These are phyloP conservation scores for Aricia artaxerxes DNA, from an alignment of 2,888 invertebrate species.

Conservation along the genomic window DNA sequence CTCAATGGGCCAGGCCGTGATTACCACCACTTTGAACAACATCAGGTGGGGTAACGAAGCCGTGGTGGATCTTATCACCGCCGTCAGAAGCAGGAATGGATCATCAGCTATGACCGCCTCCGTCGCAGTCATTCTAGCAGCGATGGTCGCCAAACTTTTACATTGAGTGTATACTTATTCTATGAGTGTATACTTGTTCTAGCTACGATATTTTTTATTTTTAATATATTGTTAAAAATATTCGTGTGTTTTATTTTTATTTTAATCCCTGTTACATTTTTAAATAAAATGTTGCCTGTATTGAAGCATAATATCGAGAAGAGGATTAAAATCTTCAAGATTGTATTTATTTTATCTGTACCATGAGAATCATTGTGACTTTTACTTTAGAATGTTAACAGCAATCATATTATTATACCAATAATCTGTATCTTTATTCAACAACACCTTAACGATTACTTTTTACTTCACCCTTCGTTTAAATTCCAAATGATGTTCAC, in stretches of 20 bases:
- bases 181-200: slow-evolving; percentile 42
- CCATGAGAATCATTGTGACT: no score
- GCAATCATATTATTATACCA: no score
- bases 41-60: slow-evolving; percentile 60
- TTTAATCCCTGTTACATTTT: not conserved
- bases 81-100: slow-evolving; percentile 48
- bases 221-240: slow-evolving; percentile 25
- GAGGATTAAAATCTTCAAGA: not conserved
- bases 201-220: not conserved
- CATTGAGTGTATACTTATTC: slow-evolving; percentile 45
- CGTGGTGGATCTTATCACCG: slow-evolving; percentile 51
- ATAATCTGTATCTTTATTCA: no score
- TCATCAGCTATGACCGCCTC: slow-evolving; percentile 53
- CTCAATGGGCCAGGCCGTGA: slow-evolving; percentile 47
- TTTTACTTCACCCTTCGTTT: no score
- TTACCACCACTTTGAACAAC: slow-evolving; percentile 55
- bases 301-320: no score
- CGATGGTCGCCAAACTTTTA: slow-evolving; percentile 51
- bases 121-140: slow-evolving; percentile 52
- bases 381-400: no score
- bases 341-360: not conserved
- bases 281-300: no score
- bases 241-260: not conserved
- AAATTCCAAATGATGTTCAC: no score
- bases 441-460: no score